These are phyloP conservation scores for Scomber japonicus DNA, from an alignment of 2,113 vertebrate species.

Conservation along the genomic window DNA sequence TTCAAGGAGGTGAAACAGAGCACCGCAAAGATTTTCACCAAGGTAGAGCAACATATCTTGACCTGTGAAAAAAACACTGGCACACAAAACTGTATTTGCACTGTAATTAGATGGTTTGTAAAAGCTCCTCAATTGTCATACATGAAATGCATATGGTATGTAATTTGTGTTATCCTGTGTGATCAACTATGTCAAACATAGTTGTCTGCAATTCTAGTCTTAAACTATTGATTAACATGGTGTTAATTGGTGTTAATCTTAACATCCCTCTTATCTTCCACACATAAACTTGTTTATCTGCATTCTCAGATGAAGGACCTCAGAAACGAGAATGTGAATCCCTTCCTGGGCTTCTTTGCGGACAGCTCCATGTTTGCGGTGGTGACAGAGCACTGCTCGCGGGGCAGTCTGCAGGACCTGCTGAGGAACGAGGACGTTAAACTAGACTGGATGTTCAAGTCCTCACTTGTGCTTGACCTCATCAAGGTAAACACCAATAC, in stretches of 20 bases:
- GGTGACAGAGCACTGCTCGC: constrained; percentile 92
- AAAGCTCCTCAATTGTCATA: not conserved
- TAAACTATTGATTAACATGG: not conserved
- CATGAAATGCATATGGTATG: not conserved
- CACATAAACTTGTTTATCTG: not conserved
- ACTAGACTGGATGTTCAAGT: constrained; percentile 97
- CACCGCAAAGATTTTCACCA: constrained; percentile 88
- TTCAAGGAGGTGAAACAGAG: constrained; percentile 86
- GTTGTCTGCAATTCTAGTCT: not conserved
- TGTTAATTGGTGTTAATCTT: no score
- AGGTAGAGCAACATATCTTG: constrained; percentile 79
- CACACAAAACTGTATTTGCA: not conserved
- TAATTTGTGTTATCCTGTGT: not conserved
- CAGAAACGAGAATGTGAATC: constrained; percentile 93
- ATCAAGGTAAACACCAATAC: constrained; percentile 87
- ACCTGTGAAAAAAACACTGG: not conserved
- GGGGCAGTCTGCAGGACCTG: constrained; percentile 93
- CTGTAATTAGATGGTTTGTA: not conserved
- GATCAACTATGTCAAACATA: no score
- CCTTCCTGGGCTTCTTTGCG: constrained; percentile 91
- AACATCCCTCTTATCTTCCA: not conserved
- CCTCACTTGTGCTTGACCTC: constrained; percentile 92
- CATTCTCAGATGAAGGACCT: constrained; percentile 91
- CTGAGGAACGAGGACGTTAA: constrained; percentile 92
- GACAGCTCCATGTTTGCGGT: constrained; percentile 90